A percentile compares a stretch with the other conserved stretches of the same genome.
Conservation (phyloP, 2,888 invertebrate genomes). For the Meiosimyza platycephala region DNA sequence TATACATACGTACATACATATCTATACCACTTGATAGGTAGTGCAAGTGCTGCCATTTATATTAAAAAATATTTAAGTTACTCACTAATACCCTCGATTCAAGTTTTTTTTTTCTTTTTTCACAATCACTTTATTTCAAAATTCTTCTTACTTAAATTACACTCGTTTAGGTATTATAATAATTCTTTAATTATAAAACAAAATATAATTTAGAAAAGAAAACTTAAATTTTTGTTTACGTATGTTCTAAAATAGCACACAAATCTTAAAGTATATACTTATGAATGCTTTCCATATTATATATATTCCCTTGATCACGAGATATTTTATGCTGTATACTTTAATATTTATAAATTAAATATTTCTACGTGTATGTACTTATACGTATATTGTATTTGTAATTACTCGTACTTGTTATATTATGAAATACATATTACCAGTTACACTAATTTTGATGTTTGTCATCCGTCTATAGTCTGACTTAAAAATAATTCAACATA, state of each 20-base stretch:
- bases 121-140: no score
- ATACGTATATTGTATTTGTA: slow-evolving; percentile 25
- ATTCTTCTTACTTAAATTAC: no score
- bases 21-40: slow-evolving; percentile 29
- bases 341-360: slow-evolving; percentile 28
- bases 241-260: no score
- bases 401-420: background rate
- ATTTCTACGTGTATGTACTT: slow-evolving; percentile 35
- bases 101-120: no score
- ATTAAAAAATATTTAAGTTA: slow-evolving; percentile 4
- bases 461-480: background rate
- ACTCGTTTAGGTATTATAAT: no score
- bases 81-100: background rate
- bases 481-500: slow-evolving; percentile 4
- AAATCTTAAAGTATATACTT: no score
- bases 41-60: background rate
- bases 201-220: no score
- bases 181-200: no score
- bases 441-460: slow-evolving; percentile 8
- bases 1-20: slow-evolving; percentile 29
- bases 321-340: slow-evolving; percentile 8
- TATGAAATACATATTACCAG: no score
- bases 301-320: no score
- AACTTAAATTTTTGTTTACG: no score
- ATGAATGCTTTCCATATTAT: no score